Percentiles rank a stretch among this genome's conserved stretches.
phyloP scores from a whole-genome alignment of 1,140 invertebrate species.

The Babylonia areolata region DNA sequence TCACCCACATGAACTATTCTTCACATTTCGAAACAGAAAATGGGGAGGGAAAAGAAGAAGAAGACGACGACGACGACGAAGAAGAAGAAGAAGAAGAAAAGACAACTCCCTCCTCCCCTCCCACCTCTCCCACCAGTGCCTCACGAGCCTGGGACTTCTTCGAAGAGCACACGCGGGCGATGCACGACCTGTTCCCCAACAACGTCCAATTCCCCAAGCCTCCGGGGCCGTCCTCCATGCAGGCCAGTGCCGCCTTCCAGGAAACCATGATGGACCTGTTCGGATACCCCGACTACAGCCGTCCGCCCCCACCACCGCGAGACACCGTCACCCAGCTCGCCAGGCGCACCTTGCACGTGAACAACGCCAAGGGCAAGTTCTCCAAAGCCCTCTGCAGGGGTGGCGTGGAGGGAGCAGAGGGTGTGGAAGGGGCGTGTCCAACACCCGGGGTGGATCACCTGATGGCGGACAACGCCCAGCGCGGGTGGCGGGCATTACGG shows the following conservation, averaged over 20 bases:
- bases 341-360: no score
- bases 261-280: constrained; percentile 58
- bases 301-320: neutral
- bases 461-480: constrained; percentile 47
- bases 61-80: no score
- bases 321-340: neutral
- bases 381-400: neutral
- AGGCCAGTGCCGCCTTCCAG: constrained; percentile 54
- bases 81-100: neutral
- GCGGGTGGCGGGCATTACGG: constrained; percentile 54
- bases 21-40: neutral
- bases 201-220: constrained; percentile 33
- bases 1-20: neutral
- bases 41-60: no score
- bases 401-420: neutral
- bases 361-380: neutral
- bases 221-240: constrained; percentile 45
- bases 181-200: constrained; percentile 30
- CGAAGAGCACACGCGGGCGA: constrained; percentile 50
- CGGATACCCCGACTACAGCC: neutral
- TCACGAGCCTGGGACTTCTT: constrained; percentile 47
- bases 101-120: neutral
- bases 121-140: neutral
- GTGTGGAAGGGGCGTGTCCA: no score
- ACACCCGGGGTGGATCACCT: constrained; percentile 36